Evolutionary conservation across 2,888 invertebrate genomes (phyloP).

Genomic region (Leucophora obtusa): DNA sequence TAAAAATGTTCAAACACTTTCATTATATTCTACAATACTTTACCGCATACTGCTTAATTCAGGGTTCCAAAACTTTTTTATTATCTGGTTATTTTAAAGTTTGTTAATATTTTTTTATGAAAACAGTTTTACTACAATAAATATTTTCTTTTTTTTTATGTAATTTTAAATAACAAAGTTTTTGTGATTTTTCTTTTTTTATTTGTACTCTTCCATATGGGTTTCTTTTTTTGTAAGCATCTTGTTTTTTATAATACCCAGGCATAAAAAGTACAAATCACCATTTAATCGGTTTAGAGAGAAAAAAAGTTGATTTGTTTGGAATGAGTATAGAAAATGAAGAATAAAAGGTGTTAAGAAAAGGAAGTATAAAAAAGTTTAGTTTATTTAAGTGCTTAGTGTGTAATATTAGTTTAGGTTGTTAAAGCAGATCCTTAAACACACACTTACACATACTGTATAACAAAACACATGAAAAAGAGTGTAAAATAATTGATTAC

Average conservation of each 20-base stretch:
- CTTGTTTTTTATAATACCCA: constrained; percentile 26
- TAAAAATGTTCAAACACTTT: neutral
- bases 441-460: neutral
- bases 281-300: constrained; percentile 58
- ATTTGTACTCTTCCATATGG: constrained; percentile 31
- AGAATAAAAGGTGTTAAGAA: constrained; percentile 23
- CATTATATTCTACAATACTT: neutral
- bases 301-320: constrained; percentile 49
- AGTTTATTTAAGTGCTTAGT: constrained; percentile 39
- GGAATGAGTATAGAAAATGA: neutral
- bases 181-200: constrained; percentile 3
- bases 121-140: neutral
- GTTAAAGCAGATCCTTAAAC: constrained; percentile 6
- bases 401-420: constrained; percentile 48
- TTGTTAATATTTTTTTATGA: neutral
- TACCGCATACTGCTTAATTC: neutral
- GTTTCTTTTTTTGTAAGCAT: constrained; percentile 13
- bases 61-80: neutral
- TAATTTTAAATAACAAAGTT: constrained; percentile 58
- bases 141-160: neutral
- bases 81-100: neutral
- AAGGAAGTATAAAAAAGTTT: constrained; percentile 14
- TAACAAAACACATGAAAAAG: constrained; percentile 16
- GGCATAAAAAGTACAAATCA: constrained; percentile 56
- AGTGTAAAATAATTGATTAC: constrained; percentile 57